These are phyloP conservation scores for Coranthus polyacanthus DNA, from an alignment of 2,797 vertebrate species.

Conservation along the genomic window DNA sequence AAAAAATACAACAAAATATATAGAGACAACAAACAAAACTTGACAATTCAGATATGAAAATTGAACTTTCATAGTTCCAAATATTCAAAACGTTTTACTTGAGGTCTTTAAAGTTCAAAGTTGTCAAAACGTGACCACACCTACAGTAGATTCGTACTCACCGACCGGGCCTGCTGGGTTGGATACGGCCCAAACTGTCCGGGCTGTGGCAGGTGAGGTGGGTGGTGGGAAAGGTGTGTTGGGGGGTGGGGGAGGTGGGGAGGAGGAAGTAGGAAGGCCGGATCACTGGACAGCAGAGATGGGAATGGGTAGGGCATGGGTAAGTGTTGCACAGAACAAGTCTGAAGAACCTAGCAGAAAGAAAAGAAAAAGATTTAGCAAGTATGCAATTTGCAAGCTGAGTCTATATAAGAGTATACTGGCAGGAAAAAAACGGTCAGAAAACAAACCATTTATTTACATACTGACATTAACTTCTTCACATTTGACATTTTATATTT, in stretches of 20 bases:
- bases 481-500: no score
- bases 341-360: constrained; percentile 91
- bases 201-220: constrained; percentile 93
- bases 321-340: constrained; percentile 97
- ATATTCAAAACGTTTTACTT: not conserved
- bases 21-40: not conserved
- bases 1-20: no score
- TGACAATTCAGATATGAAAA: not conserved
- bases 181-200: constrained; percentile 96
- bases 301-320: constrained; percentile 97
- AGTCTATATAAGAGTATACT: no score
- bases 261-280: constrained; percentile 90
- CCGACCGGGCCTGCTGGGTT: constrained; percentile 94
- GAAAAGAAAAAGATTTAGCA: constrained; percentile 18
- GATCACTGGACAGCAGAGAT: constrained; percentile 95
- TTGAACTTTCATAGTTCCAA: not conserved
- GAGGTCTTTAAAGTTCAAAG: no score
- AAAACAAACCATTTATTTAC: no score
- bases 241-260: constrained; percentile 87
- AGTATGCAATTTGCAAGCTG: not conserved
- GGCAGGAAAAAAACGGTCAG: no score
- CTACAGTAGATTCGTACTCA: constrained; percentile 76
- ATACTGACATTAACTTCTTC: no score
- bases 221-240: constrained; percentile 94
- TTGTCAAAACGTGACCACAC: not conserved